Conservation (phyloP, 1,140 invertebrate genomes). For the Eciton burchellii region DNA sequence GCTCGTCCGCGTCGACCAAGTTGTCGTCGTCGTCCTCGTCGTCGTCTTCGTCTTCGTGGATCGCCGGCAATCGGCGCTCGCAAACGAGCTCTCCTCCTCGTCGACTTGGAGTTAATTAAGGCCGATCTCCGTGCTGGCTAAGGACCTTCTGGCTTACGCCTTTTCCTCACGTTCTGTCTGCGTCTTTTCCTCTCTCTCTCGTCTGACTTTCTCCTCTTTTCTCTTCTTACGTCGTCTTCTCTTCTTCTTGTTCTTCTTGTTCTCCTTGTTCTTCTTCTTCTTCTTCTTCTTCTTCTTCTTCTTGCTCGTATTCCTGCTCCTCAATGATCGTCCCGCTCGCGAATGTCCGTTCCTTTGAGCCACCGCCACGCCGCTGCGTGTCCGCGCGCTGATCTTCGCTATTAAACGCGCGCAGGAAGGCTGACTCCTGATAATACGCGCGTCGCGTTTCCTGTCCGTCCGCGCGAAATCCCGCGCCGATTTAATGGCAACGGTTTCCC, state of each 20-base stretch:
- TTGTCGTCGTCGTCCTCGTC: slow-evolving; percentile 32
- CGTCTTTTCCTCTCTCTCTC: slow-evolving; percentile 41
- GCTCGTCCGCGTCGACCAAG: slow-evolving; percentile 46
- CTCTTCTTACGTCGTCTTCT: not conserved
- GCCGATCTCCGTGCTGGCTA: slow-evolving; percentile 81
- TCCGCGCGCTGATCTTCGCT: slow-evolving; percentile 49
- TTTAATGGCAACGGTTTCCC: slow-evolving; percentile 27
- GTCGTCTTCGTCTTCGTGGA: slow-evolving; percentile 47
- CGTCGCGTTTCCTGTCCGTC: slow-evolving; percentile 29
- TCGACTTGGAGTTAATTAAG: slow-evolving; percentile 84
- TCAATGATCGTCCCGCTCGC: slow-evolving; percentile 44
- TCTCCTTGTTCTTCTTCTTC: slow-evolving; percentile 36
- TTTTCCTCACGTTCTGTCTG: slow-evolving; percentile 43
- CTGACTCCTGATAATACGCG: slow-evolving; percentile 46
- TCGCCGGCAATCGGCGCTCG: slow-evolving; percentile 68
- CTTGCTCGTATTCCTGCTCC: slow-evolving; percentile 20
- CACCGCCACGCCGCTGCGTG: slow-evolving; percentile 30
- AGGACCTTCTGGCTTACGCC: slow-evolving; percentile 82
- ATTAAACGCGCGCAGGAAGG: slow-evolving; percentile 54
- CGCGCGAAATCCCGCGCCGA: slow-evolving; percentile 29
- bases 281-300: slow-evolving; percentile 35
- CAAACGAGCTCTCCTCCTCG: slow-evolving; percentile 81
- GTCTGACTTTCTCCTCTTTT: slow-evolving; percentile 5
- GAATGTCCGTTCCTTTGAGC: slow-evolving; percentile 49
- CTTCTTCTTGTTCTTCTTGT: too few relatives aligned